These are phyloP conservation scores for Cassiopea andromeda DNA, from an alignment of 30 jellyfish, hydroid and myxozoan genomes.

Conservation along the genomic window DNA sequence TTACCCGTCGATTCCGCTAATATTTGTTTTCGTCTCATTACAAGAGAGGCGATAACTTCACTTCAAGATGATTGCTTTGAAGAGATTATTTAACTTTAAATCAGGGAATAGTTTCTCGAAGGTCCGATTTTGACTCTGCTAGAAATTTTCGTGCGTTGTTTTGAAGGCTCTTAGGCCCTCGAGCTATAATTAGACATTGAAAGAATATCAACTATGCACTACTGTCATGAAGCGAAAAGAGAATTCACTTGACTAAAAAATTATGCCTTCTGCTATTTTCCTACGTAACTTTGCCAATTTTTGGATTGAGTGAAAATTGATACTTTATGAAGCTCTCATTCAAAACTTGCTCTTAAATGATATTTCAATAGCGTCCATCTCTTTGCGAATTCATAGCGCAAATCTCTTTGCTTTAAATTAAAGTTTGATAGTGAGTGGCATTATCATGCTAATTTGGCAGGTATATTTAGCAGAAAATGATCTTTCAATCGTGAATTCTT, in stretches of 20 bases:
- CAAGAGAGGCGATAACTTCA: neutral
- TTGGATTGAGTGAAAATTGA: neutral
- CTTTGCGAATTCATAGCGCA: no score
- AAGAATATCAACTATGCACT: neutral
- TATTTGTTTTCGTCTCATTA: conserved; percentile 7
- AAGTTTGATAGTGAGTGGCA: no score
- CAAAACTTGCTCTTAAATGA: neutral
- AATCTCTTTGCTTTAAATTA: no score
- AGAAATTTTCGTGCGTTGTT: no score
- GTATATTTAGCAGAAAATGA: no score
- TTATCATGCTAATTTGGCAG: no score
- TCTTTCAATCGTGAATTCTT: no score
- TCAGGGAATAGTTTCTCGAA: neutral
- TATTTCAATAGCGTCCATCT: no score
- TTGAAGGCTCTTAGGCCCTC: neutral
- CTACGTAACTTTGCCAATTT: no score
- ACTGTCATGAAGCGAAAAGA: neutral
- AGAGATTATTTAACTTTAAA: no score
- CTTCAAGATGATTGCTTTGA: neutral
- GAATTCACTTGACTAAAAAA: no score
- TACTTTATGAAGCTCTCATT: neutral
- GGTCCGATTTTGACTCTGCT: neutral
- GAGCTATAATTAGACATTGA: neutral
- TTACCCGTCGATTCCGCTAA: neutral
- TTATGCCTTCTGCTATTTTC: no score